phyloP scores from a whole-genome alignment of 2,888 invertebrate genomes.

The Cheiracanthium punctorium region DNA sequence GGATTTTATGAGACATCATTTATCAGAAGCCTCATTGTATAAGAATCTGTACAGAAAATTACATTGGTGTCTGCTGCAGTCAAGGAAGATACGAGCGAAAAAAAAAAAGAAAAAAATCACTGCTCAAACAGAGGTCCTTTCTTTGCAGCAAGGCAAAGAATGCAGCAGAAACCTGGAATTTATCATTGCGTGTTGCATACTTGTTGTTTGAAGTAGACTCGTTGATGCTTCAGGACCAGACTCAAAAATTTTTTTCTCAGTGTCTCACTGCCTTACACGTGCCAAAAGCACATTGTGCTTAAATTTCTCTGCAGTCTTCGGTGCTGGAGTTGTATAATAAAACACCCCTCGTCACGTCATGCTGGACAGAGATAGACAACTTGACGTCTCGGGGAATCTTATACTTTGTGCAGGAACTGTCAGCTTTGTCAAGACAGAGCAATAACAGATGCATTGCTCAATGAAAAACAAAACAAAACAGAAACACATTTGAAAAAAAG shows the following conservation, averaged over 20 bases:
- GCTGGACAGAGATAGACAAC: conserved; percentile 24
- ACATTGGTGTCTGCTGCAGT: conserved; percentile 44
- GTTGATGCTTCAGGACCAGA: conserved; percentile 69
- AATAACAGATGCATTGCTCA: conserved; percentile 71
- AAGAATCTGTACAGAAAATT: conserved; percentile 53
- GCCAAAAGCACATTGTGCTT: conserved; percentile 69
- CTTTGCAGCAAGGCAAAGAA: conserved; percentile 43
- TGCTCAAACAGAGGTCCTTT: conserved; percentile 5
- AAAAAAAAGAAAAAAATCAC: no score
- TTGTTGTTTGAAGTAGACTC: conserved; percentile 62
- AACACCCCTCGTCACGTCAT: conserved; percentile 21
- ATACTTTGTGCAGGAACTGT: conserved; percentile 54
- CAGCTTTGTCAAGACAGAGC: conserved; percentile 69
- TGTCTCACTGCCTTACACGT: conserved; percentile 71
- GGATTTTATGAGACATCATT: conserved; percentile 67
- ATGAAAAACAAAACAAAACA: conserved; percentile 70
- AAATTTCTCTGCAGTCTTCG: conserved; percentile 62
- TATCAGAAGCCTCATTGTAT: conserved; percentile 60
- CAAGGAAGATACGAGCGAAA: conserved; percentile 6
- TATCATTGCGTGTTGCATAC: conserved; percentile 44
- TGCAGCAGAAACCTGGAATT: conserved; percentile 50
- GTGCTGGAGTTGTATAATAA: conserved; percentile 61
- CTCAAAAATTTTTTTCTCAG: conserved; percentile 58
- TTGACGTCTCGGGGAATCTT: conserved; percentile 24
- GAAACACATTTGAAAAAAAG: conserved; percentile 41